These are phyloP conservation scores for Actinemys pallida DNA, from an alignment of 2,113 vertebrate species.

Conservation along the genomic window DNA sequence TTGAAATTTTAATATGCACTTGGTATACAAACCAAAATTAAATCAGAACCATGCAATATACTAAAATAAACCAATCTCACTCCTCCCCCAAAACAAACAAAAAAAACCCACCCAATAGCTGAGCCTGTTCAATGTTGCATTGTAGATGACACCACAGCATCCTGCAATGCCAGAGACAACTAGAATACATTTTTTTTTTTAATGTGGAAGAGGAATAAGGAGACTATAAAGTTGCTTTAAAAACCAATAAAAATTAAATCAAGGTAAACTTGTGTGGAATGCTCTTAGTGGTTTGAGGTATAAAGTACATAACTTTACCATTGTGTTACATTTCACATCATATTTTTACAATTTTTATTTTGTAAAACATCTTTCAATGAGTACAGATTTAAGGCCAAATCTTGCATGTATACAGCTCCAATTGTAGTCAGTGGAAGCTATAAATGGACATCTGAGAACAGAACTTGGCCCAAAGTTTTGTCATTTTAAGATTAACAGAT, in stretches of 20 bases:
- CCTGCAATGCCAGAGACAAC: not conserved
- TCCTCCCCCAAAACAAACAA: no score
- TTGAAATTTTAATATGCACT: slow-evolving; percentile 45
- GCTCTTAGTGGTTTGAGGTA: not conserved
- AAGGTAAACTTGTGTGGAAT: not conserved
- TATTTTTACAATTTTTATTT: not conserved
- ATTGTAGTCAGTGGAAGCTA: not conserved
- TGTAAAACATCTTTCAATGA: not conserved
- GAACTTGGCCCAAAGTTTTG: no score
- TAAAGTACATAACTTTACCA: not conserved
- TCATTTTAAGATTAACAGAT: not conserved
- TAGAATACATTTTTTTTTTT: not conserved
- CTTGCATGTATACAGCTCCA: rapidly evolving
- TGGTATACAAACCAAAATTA: slow-evolving; percentile 37
- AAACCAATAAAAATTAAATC: not conserved
- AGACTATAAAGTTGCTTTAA: no score
- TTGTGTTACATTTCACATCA: not conserved
- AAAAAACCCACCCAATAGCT: slow-evolving; percentile 33
- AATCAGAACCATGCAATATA: slow-evolving; percentile 24
- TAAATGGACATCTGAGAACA: not conserved
- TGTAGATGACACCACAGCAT: not conserved
- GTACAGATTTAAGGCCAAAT: not conserved
- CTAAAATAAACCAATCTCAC: slow-evolving; percentile 5
- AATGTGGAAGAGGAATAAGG: no score
- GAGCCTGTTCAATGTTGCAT: not conserved